A percentile compares a stretch with the other conserved stretches of the same genome.
Conservation (phyloP, 1,140 invertebrate species). For the Olivierus martensii region DNA sequence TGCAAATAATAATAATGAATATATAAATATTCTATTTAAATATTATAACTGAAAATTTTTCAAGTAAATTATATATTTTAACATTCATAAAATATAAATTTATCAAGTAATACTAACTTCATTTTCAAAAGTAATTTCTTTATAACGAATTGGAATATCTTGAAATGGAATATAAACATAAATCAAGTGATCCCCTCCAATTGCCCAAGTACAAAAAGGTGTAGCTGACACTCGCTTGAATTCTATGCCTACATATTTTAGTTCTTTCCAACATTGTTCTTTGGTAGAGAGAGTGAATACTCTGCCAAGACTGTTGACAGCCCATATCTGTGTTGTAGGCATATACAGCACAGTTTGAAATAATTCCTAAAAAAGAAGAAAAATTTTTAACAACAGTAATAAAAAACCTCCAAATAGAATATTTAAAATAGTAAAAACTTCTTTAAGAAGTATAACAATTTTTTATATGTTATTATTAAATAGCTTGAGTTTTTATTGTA, state of each 20-base stretch:
- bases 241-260: slow-evolving; percentile 66
- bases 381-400: no score
- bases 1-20: no score
- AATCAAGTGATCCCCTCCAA: slow-evolving; percentile 79
- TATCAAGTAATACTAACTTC: slow-evolving; percentile 39
- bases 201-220: slow-evolving; percentile 73
- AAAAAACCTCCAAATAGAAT: no score
- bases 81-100: no score
- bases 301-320: slow-evolving; percentile 51
- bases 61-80: no score
- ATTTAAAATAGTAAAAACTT: no score
- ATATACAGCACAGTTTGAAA: slow-evolving; percentile 9
- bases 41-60: no score
- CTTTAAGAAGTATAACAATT: no score
- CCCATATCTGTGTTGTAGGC: slow-evolving; percentile 44
- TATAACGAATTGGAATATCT: slow-evolving; percentile 75
- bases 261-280: slow-evolving; percentile 49
- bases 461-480: no score
- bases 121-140: slow-evolving; percentile 84
- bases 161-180: slow-evolving; percentile 76
- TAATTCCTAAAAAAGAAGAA: no score
- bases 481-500: no score
- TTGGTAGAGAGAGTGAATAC: slow-evolving; percentile 11
- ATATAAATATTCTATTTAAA: no score
- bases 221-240: slow-evolving; percentile 70